Evolutionary conservation across 2,797 vertebrate species (phyloP), one percentile per base, ranked within the genome.

Genomic region (Sphaeramia orbicularis): DNA sequence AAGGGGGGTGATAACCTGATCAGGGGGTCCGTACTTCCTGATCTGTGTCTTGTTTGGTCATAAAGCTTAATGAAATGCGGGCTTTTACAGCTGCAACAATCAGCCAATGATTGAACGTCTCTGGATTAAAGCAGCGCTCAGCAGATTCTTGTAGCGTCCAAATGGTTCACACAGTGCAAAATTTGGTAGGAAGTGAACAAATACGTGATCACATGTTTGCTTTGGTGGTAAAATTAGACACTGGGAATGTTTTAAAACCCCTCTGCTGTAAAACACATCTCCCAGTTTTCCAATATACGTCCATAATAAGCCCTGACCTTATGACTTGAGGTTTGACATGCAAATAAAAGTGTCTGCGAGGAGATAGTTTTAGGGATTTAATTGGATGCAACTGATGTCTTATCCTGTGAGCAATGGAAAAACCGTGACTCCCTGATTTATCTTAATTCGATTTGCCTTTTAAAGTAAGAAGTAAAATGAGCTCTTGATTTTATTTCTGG

Each of bases 361-460:
- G 37, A 15, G 58, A 74, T 49, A 57, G 49, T 61, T 80, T 71
- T 56, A 44, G 19, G 36, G 53, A 32, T 73, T 51, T 71, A 86
- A 90, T 83, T 81, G 45, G 67, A 83, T 62, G 38, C 71, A 66
- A 77, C 53, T 71, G 38, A 77, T 68, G 51, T 63, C 60, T 74
- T 16, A 71, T 86, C 69, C 74, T 63, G 52, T 83, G 66, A 78
- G 71, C 15, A 71, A 84, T 73, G 63, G 61, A 52, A 78, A 78
- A 16, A 71, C 48, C 60, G 65, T 77, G 65, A 85, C 76, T 87
- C 56, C 69, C 70, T 83, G 74, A 87, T 71, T 84, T 49, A 78
- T 55, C 65, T 53, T 85, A 84, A 87, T 69, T 89, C 13, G 4
- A 90, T 91, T 91, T 79, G 74, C 75, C 60, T 78, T 82, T 80